These are phyloP conservation scores for Micropoecilia bifurca DNA, from an alignment of 2,797 vertebrate genomes.

Conservation along the genomic window DNA sequence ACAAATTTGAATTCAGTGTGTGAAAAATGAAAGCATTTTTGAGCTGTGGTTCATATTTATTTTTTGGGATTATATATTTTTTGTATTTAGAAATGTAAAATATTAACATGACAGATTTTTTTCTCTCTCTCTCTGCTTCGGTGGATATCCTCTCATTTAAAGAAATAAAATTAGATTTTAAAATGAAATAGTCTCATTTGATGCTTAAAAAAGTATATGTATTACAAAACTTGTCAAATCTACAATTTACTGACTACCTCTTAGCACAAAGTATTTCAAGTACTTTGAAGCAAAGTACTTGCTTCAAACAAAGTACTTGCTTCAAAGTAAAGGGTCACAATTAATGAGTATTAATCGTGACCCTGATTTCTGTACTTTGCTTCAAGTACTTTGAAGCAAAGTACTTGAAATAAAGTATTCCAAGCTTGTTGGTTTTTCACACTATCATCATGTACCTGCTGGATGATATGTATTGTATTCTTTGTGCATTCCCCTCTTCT, in stretches of 20 bases:
- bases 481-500: slow-evolving; percentile 27
- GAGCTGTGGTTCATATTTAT: slow-evolving; percentile 70
- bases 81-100: slow-evolving; percentile 77
- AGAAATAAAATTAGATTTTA: slow-evolving; percentile 78
- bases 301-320: too few relatives aligned
- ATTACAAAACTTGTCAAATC: neutral
- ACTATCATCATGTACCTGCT: slow-evolving; percentile 13
- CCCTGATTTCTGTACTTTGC: too few relatives aligned
- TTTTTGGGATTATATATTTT: slow-evolving; percentile 70
- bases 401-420: too few relatives aligned
- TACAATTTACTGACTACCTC: neutral
- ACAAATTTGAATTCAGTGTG: slow-evolving; percentile 30
- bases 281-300: too few relatives aligned
- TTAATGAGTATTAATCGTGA: too few relatives aligned
- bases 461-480: slow-evolving; percentile 15
- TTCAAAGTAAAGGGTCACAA: too few relatives aligned
- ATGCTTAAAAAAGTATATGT: neutral
- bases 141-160: slow-evolving; percentile 75
- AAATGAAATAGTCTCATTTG: slow-evolving; percentile 11
- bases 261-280: neutral
- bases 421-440: neutral
- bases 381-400: neutral
- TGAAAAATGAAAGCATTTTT: slow-evolving; percentile 58
- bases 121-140: slow-evolving; percentile 54
- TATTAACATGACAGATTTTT: slow-evolving; percentile 68